A percentile compares a stretch with the other conserved stretches of the same genome.
Conservation (phyloP, 2,113 vertebrate species). For the Vulpes ferrilata region DNA sequence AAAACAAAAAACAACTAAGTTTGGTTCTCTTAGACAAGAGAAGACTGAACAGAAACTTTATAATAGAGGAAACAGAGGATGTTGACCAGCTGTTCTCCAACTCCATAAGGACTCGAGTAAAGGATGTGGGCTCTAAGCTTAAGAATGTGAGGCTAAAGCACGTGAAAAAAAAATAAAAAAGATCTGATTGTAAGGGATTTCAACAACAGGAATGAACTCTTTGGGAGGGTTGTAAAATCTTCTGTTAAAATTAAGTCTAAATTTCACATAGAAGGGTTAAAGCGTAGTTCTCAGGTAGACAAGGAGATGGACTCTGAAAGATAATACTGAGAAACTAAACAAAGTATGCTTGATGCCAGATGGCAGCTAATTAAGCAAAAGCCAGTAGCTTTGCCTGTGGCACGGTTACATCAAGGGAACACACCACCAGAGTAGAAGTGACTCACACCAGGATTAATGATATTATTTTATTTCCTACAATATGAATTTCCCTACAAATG, state of each 20-base stretch:
- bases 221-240: neutral
- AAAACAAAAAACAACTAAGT: neutral
- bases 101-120: slow-evolving; percentile 57
- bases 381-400: neutral
- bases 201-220: slow-evolving; percentile 24
- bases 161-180: neutral
- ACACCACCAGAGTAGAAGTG: neutral
- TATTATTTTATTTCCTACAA: neutral
- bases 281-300: neutral
- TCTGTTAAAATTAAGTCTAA: neutral
- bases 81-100: slow-evolving; percentile 61
- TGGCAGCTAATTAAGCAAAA: neutral
- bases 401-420: neutral
- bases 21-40: slow-evolving; percentile 51
- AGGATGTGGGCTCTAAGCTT: slow-evolving; percentile 57
- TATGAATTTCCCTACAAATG: neutral
- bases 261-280: slow-evolving; percentile 9
- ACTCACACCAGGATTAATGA: neutral
- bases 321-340: neutral
- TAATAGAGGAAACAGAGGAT: slow-evolving; percentile 56
- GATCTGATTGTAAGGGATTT: neutral
- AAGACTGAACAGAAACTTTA: slow-evolving; percentile 49
- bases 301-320: neutral
- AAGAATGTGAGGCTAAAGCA: slow-evolving; percentile 56
- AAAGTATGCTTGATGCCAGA: neutral